Evolutionary conservation across 2,888 invertebrate species (phyloP).

Genomic region (Sicus ferrugineus): DNA sequence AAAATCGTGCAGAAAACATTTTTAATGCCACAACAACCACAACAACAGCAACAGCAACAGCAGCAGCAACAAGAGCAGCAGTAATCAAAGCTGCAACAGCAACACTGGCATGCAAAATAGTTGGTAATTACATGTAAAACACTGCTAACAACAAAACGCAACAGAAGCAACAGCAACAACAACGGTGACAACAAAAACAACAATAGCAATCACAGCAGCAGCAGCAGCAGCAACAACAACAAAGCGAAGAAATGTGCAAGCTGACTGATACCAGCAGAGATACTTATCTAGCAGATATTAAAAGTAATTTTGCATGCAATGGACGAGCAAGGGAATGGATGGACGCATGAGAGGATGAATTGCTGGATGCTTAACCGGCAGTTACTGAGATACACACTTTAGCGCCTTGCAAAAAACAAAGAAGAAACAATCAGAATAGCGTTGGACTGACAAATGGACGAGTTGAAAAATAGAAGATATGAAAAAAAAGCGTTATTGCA

Average conservation of each 20-base stretch:
- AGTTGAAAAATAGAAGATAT: too few relatives aligned
- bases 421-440: too few relatives aligned
- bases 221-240: conserved; percentile 14
- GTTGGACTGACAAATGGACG: too few relatives aligned
- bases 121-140: conserved; percentile 53
- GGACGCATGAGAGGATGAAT: not conserved
- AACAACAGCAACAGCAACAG: conserved; percentile 33
- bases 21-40: conserved; percentile 50
- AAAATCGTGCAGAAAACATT: conserved; percentile 50
- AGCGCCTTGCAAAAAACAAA: conserved; percentile 16
- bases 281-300: conserved; percentile 15
- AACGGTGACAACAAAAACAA: not conserved
- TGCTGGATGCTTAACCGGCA: conserved; percentile 15
- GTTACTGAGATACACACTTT: conserved; percentile 30
- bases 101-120: conserved; percentile 59
- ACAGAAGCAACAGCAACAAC: conserved; percentile 14
- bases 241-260: not conserved
- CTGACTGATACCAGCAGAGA: conserved; percentile 7
- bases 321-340: conserved; percentile 14
- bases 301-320: conserved; percentile 19
- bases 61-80: conserved; percentile 13
- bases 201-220: too few relatives aligned
- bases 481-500: conserved; percentile 22
- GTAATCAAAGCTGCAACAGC: conserved; percentile 49
- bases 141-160: conserved; percentile 24